Evolutionary conservation across 64 coral and sea anemone species (phyloP).

Genomic region (Dendrophyllia cribrosa): DNA sequence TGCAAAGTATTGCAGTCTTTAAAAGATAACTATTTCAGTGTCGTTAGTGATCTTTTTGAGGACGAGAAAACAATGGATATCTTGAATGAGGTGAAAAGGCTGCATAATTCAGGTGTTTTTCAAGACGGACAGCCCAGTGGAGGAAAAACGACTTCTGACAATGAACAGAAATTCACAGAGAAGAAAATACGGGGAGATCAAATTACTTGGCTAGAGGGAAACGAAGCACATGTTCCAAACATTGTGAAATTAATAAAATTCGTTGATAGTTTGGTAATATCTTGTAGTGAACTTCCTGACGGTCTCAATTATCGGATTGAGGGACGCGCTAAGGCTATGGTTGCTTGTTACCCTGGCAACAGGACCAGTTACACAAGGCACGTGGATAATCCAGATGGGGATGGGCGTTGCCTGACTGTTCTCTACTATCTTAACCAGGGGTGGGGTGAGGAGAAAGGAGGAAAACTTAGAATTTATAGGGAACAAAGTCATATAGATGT

Average conservation of each 20-base stretch:
- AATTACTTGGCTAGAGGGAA: conserved; percentile 86
- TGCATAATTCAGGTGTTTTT: conserved; percentile 74
- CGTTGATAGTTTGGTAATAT: conserved; percentile 57
- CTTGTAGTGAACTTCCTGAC: conserved; percentile 16
- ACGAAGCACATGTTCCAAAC: conserved; percentile 62
- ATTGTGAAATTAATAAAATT: conserved; percentile 76
- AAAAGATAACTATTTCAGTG: conserved; percentile 57
- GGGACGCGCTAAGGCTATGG: conserved; percentile 85
- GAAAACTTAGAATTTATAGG: conserved; percentile 78
- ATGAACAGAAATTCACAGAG: conserved; percentile 68
- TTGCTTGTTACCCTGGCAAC: conserved; percentile 81
- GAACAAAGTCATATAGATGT: conserved; percentile 67
- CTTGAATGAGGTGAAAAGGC: conserved; percentile 59
- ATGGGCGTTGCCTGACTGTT: conserved; percentile 84
- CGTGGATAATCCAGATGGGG: conserved; percentile 94
- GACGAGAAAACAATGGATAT: conserved; percentile 44
- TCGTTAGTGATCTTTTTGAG: conserved; percentile 68
- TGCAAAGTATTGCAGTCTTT: conserved; percentile 61
- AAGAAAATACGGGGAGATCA: conserved; percentile 78
- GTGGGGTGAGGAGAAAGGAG: conserved; percentile 75
- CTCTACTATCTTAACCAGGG: conserved; percentile 92
- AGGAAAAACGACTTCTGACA: conserved; percentile 71
- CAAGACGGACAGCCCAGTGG: conserved; percentile 82
- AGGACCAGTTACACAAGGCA: conserved; percentile 76
- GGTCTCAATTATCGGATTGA: conserved; percentile 55